Conservation (phyloP, 2,113 vertebrate genomes). For the Hypanus sabinus region DNA sequence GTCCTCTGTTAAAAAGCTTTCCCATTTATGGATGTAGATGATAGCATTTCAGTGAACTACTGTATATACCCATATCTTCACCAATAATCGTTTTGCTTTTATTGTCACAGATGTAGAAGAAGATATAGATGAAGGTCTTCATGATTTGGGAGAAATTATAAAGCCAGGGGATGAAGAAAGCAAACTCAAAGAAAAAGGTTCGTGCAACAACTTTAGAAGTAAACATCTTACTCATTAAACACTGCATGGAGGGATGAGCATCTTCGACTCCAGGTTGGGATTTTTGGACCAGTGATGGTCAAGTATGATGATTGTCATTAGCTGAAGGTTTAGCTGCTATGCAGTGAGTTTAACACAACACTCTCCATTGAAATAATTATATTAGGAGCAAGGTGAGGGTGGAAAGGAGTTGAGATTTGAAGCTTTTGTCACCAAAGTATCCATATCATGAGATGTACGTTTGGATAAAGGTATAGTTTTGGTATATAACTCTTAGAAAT, state of each 20-base stretch:
- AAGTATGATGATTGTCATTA: background rate
- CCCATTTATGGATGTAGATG: background rate
- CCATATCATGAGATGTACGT: background rate
- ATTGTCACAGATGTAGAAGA: background rate
- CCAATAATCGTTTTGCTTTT: background rate
- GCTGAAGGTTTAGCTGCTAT: no score
- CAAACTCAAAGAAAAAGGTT: background rate
- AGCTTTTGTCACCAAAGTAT: background rate
- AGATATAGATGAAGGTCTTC: background rate
- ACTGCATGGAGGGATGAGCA: background rate
- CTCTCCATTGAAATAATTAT: background rate
- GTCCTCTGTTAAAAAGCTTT: background rate
- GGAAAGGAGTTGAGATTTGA: background rate
- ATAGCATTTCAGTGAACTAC: background rate
- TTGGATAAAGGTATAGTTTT: background rate
- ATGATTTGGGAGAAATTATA: background rate
- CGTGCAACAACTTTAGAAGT: background rate
- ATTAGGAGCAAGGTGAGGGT: background rate
- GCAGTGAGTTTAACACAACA: background rate
- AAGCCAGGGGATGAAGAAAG: background rate
- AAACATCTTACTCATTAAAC: background rate
- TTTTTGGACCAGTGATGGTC: background rate
- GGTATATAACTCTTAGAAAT: no score
- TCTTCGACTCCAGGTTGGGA: background rate
- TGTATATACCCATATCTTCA: background rate